phyloP scores from a whole-genome alignment of 2,797 vertebrate genomes.

The Microcaecilia unicolor region DNA sequence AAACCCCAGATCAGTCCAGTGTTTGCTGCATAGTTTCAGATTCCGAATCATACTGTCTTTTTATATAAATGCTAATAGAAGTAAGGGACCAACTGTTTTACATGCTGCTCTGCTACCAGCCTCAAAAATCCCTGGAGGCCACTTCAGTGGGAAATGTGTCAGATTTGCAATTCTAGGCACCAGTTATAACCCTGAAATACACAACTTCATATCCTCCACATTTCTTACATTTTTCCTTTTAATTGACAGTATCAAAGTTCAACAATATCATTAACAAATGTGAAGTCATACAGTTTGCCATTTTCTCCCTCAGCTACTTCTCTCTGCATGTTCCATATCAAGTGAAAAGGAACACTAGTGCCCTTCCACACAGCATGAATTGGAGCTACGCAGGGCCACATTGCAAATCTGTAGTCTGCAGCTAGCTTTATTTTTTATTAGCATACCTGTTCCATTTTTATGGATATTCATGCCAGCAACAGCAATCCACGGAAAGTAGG shows the following conservation, averaged over 20 bases:
- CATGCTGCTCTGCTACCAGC: background rate
- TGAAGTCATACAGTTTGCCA: background rate
- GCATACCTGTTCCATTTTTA: no score
- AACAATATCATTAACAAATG: conserved; percentile 3
- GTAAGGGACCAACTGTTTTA: no score
- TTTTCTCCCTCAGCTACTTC: background rate
- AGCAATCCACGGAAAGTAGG: no score
- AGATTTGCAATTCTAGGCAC: conserved; percentile 11
- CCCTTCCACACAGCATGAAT: conserved; percentile 4
- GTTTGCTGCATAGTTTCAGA: no score
- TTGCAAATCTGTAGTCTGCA: no score
- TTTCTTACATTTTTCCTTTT: conserved; percentile 1
- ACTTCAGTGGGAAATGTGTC: conserved; percentile 8
- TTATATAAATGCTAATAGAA: no score
- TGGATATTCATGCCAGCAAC: no score
- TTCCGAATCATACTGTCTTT: no score
- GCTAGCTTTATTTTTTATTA: no score
- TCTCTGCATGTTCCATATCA: background rate
- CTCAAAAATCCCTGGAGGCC: background rate
- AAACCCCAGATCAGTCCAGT: no score
- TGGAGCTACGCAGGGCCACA: conserved; percentile 1
- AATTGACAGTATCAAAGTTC: conserved; percentile 6
- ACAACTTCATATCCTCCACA: background rate
- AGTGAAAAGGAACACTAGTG: no score
- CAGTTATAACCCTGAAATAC: conserved; percentile 1